A percentile compares a stretch with the other conserved stretches of the same genome.
These are phyloP conservation scores for Typhlichthys subterraneus DNA, from an alignment of 2,797 vertebrate species.

Conservation along the genomic window DNA sequence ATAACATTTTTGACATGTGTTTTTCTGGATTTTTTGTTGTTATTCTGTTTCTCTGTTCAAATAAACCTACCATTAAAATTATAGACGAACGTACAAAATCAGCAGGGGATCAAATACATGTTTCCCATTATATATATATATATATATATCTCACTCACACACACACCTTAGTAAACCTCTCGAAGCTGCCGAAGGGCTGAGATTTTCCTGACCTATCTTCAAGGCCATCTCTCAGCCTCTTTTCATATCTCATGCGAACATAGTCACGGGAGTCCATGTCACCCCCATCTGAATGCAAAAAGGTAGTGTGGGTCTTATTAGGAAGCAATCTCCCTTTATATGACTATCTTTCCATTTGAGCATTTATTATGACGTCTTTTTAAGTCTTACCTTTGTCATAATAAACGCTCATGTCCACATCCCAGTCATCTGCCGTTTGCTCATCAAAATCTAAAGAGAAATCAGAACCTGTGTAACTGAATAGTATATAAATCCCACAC, in stretches of 20 bases:
- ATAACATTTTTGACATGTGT: no score
- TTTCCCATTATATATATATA: no score
- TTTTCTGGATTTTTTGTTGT: no score
- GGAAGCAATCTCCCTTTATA: conserved; percentile 9
- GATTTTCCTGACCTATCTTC: conserved; percentile 69
- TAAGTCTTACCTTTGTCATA: conserved; percentile 87
- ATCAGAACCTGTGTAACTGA: conserved; percentile 2
- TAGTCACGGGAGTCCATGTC: conserved; percentile 93
- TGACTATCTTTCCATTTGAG: background rate
- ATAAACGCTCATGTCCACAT: conserved; percentile 97
- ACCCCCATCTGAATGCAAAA: conserved; percentile 80
- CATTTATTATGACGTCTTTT: background rate
- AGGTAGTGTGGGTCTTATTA: background rate
- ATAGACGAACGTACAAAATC: no score
- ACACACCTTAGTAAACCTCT: conserved; percentile 89
- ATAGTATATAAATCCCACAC: no score
- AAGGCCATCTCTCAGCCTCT: conserved; percentile 82
- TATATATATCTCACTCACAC: background rate
- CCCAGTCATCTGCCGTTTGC: conserved; percentile 95
- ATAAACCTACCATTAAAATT: no score
- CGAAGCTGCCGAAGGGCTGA: conserved; percentile 87
- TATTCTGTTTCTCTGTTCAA: no score
- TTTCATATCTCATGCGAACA: conserved; percentile 87
- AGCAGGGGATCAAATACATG: no score
- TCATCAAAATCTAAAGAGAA: conserved; percentile 90